A percentile compares a stretch with the other conserved stretches of the same genome.
Evolutionary conservation across 2,113 vertebrate species (phyloP).

Genomic region (Dicrurus megarhynchus): DNA sequence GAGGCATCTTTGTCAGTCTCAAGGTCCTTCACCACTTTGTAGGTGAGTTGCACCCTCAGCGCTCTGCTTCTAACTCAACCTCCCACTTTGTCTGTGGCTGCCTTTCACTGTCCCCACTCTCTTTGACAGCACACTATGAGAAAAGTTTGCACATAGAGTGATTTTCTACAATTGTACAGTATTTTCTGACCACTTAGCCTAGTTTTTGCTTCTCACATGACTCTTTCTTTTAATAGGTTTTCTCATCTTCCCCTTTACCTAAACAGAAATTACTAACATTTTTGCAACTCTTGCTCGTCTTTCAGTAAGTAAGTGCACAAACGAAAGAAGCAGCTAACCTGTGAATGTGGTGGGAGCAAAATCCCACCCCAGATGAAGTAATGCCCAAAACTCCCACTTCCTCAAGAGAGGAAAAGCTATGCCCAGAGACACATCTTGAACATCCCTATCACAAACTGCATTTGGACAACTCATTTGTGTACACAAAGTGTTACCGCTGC

Average conservation of each 20-base stretch:
- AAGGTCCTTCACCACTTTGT: not conserved
- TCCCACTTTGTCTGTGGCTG: not conserved
- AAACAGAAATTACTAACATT: not conserved
- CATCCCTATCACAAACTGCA: not conserved
- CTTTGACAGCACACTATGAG: not conserved
- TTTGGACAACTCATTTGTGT: not conserved
- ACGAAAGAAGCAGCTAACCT: not conserved
- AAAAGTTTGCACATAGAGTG: not conserved
- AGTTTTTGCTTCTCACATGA: not conserved
- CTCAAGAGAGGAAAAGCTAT: not conserved
- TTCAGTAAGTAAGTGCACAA: not conserved
- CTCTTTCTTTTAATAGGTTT: not conserved
- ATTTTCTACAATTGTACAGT: not conserved
- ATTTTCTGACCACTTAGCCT: not conserved
- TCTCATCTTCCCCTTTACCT: not conserved
- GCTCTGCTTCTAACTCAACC: not conserved
- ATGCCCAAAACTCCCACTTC: rapidly evolving
- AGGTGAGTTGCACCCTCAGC: not conserved
- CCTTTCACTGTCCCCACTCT: not conserved
- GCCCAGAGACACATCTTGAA: not conserved
- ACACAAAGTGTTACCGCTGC: not conserved
- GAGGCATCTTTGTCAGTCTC: not conserved
- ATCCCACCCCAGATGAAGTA: not conserved
- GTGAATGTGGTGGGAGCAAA: not conserved
- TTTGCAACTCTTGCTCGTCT: not conserved